These are phyloP conservation scores for Ceyx erithaca DNA, from an alignment of 2,797 vertebrate species.

Conservation along the genomic window DNA sequence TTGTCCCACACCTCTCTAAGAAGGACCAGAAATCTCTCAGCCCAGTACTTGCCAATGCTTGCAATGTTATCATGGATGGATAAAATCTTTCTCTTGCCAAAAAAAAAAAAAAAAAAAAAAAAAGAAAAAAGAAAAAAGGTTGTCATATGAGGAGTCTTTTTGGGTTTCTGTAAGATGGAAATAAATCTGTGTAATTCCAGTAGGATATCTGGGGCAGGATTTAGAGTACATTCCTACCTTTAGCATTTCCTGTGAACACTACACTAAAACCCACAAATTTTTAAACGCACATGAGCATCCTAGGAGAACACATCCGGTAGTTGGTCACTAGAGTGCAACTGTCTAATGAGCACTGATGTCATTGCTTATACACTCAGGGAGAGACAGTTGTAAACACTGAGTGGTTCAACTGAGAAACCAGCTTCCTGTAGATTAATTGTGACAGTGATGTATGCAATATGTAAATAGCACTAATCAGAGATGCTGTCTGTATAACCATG, in stretches of 20 bases:
- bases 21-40: not conserved
- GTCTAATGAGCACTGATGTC: conserved; percentile 7
- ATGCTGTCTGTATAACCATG: not conserved
- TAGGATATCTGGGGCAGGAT: not conserved
- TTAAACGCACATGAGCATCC: not conserved
- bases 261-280: not conserved
- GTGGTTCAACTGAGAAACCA: not conserved
- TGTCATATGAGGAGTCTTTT: not conserved
- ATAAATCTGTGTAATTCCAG: not conserved
- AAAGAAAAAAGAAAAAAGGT: no score
- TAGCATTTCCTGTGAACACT: not conserved
- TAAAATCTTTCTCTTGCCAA: not conserved
- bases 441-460: not conserved
- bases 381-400: not conserved
- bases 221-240: not conserved
- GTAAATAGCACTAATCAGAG: conserved; percentile 34
- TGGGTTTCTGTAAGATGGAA: not conserved
- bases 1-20: not conserved
- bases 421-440: conserved; percentile 48
- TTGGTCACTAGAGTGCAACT: not conserved
- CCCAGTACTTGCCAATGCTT: not conserved
- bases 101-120: no score
- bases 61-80: not conserved
- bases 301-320: not conserved
- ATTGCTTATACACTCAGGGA: not conserved